phyloP scores from a whole-genome alignment of 2,113 vertebrate species.

The Haplochromis vanheusdeni region DNA sequence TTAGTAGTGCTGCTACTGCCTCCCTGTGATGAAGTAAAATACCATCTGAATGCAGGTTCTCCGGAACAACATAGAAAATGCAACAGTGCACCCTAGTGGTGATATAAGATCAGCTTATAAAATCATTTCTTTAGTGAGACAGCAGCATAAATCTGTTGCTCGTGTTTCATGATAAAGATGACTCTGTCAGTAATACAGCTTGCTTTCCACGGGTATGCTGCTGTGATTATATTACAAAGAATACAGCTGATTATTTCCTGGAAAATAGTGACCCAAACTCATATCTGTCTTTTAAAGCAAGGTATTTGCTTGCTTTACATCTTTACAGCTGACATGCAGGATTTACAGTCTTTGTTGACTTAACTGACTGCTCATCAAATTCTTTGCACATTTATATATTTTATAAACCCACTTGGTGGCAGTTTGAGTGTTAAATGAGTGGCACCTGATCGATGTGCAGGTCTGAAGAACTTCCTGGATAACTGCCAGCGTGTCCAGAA shows the following conservation, averaged over 20 bases:
- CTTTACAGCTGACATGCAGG: not conserved
- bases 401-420: not conserved
- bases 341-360: not conserved
- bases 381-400: not conserved
- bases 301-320: too few relatives aligned
- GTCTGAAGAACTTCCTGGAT: conserved; percentile 92
- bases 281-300: not conserved
- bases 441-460: conserved; percentile 50
- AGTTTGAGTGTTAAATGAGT: not conserved
- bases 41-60: not conserved
- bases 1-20: conserved; percentile 33
- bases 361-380: not conserved
- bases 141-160: not conserved
- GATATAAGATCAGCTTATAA: not conserved
- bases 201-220: not conserved
- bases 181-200: not conserved
- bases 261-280: not conserved
- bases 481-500: conserved; percentile 92
- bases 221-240: not conserved
- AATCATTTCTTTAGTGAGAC: not conserved
- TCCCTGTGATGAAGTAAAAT: conserved; percentile 26
- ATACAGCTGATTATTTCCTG: not conserved
- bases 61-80: not conserved
- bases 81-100: conserved; percentile 61
- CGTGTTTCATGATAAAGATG: not conserved